Evolutionary conservation across 1,140 invertebrate species (phyloP), one percentile per base, ranked within the genome.

Genomic region (Sesamia nonagrioides): DNA sequence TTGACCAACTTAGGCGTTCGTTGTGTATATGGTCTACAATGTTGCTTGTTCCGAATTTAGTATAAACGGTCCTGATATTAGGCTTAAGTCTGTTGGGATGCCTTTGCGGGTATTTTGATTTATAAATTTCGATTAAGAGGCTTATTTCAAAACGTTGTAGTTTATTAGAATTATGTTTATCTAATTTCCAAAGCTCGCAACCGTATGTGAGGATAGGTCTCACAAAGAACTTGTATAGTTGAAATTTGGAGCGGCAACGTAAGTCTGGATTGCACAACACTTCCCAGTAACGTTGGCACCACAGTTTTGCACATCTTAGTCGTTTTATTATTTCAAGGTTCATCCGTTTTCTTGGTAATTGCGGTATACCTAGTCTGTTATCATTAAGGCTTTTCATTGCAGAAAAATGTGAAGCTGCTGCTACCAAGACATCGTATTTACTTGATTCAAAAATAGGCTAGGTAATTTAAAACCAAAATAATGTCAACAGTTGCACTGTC

Each of bases 191-290:
- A 37, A 86, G 11, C 78, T 90, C 88, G 66, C 87, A 90, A 8
- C 86, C 87, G 37, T 90, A 88, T 5, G 86, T 85, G 5, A 90
- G 81, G 33, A 90, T 90, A 15, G 87, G 88, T 75, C 80, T 82
- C 7, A 90, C 82, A 61, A 90, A 87, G n/a, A 84, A 75, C 21
- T 84, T 89, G 73, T 90, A 90, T 15, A 90, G 13, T 40, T 84
- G 52, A 60, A 88, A 89, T 69, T 88, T 90, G 6, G 61, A 40
- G 60, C 60, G 76, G 13, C 69, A 50, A 35, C 48, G 60, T 21
- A 89, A 33, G 15, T 79, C n/a, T 7, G 85, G 86, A 61, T 85
- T 77, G 50, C 73, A 79, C 8, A 90, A 69, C 0, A 88, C 27
- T 5, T 63, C 58, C 83, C 84, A 79, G 68, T 85, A 76, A 13